Percentiles rank a stretch among this genome's conserved stretches.
These are phyloP conservation scores for Metallyticus violacea DNA, from an alignment of 2,888 invertebrate species.

Conservation along the genomic window DNA sequence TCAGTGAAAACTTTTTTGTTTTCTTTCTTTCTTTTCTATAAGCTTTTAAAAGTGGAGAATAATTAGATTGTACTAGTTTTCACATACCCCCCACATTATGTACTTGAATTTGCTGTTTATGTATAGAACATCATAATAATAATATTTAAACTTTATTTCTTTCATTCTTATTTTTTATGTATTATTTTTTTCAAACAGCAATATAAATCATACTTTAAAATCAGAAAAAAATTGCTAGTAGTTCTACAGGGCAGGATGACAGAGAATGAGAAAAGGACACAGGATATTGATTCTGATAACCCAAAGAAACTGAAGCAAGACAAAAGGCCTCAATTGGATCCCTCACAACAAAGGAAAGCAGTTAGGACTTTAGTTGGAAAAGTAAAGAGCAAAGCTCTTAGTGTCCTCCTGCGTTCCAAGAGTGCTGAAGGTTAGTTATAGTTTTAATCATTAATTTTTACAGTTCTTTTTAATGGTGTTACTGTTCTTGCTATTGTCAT, in stretches of 20 bases:
- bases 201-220: slow-evolving; percentile 17
- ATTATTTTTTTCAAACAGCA: neutral
- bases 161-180: no score
- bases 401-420: slow-evolving; percentile 46
- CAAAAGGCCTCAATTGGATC: slow-evolving; percentile 33
- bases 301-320: slow-evolving; percentile 42
- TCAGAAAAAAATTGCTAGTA: slow-evolving; percentile 44
- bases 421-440: neutral
- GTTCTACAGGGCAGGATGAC: slow-evolving; percentile 51
- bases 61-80: no score
- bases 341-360: slow-evolving; percentile 45
- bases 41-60: no score
- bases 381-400: slow-evolving; percentile 54
- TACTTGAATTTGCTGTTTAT: no score
- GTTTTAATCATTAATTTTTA: neutral
- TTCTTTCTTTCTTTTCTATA: no score
- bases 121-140: no score
- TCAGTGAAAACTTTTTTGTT: no score
- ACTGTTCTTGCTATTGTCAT: no score
- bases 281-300: slow-evolving; percentile 45
- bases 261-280: slow-evolving; percentile 50
- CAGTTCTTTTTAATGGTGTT: no score
- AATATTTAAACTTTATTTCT: no score
- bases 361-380: slow-evolving; percentile 53
- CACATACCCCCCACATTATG: no score